These are phyloP conservation scores for Nasonia vitripennis DNA, from an alignment of 1,140 invertebrate genomes.

Conservation along the genomic window DNA sequence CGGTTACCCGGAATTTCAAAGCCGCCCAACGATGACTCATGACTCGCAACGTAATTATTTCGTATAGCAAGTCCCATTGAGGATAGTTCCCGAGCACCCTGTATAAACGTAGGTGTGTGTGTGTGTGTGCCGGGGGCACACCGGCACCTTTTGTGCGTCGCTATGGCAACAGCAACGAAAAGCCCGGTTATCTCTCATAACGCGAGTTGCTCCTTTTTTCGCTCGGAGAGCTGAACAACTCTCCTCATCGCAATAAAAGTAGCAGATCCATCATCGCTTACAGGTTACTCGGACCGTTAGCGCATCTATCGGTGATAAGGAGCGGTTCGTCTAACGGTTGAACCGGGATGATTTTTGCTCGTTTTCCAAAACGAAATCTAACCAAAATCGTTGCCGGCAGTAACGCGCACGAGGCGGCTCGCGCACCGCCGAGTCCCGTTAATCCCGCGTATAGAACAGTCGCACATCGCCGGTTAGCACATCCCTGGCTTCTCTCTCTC, in stretches of 20 bases:
- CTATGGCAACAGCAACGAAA: constrained; percentile 40
- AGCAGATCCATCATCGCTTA: not conserved
- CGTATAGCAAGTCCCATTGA: not conserved
- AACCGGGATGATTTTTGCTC: not conserved
- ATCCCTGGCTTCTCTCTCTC: not conserved
- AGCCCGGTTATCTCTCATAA: not conserved
- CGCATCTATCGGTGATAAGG: not conserved
- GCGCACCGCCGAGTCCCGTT: not conserved
- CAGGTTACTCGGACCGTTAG: not conserved
- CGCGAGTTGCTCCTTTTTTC: not conserved
- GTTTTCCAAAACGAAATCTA: not conserved
- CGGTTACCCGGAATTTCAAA: no score
- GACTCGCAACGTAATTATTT: no score
- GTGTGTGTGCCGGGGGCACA: not conserved
- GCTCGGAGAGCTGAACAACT: not conserved
- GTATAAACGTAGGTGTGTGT: not conserved
- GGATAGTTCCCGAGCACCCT: not conserved
- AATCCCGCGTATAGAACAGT: not conserved
- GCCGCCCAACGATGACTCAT: no score
- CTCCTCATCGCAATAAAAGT: not conserved
- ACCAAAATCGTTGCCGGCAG: no score
- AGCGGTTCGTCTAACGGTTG: not conserved
- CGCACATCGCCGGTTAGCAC: not conserved
- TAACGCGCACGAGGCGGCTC: no score
- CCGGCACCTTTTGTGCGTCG: constrained; percentile 40